A percentile compares a stretch with the other conserved stretches of the same genome.
Evolutionary conservation across 2,797 vertebrate species (phyloP).

Genomic region (Rhadinocentrus ornatus): DNA sequence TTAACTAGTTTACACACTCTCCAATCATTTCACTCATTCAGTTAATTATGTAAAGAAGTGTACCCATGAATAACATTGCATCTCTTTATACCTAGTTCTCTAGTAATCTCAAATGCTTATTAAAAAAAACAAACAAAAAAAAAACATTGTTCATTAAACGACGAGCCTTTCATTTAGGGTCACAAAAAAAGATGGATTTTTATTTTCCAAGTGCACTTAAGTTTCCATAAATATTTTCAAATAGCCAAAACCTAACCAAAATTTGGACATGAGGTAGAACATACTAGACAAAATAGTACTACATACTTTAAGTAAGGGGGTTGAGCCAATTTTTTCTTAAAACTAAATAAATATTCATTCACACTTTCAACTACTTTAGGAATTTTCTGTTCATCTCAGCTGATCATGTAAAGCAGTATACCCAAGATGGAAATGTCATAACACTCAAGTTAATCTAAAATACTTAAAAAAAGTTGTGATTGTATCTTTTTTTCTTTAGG

Average conservation of each 20-base stretch:
- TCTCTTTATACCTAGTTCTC: background rate
- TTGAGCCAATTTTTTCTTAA: background rate
- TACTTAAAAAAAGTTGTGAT: slow-evolving; percentile 54
- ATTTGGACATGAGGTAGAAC: slow-evolving; percentile 12
- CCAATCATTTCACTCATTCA: background rate
- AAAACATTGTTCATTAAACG: background rate
- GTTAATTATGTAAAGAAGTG: background rate
- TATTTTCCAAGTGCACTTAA: slow-evolving; percentile 6
- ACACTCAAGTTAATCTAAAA: slow-evolving; percentile 49
- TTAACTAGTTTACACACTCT: slow-evolving; percentile 1
- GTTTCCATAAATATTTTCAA: background rate
- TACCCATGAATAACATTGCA: background rate
- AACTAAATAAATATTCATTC: background rate
- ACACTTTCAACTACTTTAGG: slow-evolving; percentile 22
- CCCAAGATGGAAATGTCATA: slow-evolving; percentile 26
- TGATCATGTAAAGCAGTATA: slow-evolving; percentile 26
- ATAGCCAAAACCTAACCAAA: too few relatives aligned
- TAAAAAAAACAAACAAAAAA: background rate
- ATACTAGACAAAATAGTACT: background rate
- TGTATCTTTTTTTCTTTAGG: slow-evolving; percentile 23
- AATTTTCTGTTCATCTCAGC: slow-evolving; percentile 14
- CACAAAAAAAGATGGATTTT: background rate
- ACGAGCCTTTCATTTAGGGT: background rate
- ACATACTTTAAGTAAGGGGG: background rate
- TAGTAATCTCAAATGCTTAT: slow-evolving; percentile 7